phyloP scores from a whole-genome alignment of 2,113 vertebrate species.

The Gasterosteus aculeatus region DNA sequence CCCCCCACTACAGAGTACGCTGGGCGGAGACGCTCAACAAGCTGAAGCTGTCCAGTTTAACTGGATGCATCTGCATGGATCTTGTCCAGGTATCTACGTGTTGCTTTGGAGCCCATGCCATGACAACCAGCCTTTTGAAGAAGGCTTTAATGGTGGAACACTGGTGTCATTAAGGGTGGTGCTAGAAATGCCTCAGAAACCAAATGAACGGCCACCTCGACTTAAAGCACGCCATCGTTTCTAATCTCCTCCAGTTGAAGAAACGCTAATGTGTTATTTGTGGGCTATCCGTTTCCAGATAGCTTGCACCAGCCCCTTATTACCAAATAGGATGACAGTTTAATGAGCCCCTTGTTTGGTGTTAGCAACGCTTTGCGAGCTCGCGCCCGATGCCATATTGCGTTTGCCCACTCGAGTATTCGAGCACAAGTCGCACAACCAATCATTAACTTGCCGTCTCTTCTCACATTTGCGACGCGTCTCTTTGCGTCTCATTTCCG shows the following conservation, averaged over 20 bases:
- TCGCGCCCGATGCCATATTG: conserved; percentile 64
- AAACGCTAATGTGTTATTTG: conserved; percentile 71
- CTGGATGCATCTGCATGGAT: conserved; percentile 6
- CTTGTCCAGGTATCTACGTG: conserved; percentile 1
- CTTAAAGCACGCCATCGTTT: conserved; percentile 63
- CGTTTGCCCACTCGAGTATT: conserved; percentile 68
- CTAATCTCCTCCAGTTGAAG: conserved; percentile 59
- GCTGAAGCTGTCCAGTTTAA: conserved; percentile 19
- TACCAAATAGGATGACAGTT: conserved; percentile 75
- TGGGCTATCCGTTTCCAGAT: conserved; percentile 72
- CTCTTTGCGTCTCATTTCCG: conserved; percentile 52
- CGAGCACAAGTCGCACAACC: conserved; percentile 60
- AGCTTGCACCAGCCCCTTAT: conserved; percentile 69
- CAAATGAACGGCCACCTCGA: conserved; percentile 50
- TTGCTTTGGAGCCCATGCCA: not conserved
- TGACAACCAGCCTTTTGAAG: conserved; percentile 20
- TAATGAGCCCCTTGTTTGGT: conserved; percentile 77
- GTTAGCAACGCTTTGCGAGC: conserved; percentile 70
- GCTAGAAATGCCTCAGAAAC: conserved; percentile 36
- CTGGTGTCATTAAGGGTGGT: conserved; percentile 16
- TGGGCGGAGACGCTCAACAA: conserved; percentile 49
- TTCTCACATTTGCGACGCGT: conserved; percentile 47
- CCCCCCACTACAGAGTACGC: conserved; percentile 16
- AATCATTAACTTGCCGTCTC: conserved; percentile 70
- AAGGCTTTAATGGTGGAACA: conserved; percentile 26